phyloP scores from a whole-genome alignment of 2,113 vertebrate species.

The Halichoerus grypus region DNA sequence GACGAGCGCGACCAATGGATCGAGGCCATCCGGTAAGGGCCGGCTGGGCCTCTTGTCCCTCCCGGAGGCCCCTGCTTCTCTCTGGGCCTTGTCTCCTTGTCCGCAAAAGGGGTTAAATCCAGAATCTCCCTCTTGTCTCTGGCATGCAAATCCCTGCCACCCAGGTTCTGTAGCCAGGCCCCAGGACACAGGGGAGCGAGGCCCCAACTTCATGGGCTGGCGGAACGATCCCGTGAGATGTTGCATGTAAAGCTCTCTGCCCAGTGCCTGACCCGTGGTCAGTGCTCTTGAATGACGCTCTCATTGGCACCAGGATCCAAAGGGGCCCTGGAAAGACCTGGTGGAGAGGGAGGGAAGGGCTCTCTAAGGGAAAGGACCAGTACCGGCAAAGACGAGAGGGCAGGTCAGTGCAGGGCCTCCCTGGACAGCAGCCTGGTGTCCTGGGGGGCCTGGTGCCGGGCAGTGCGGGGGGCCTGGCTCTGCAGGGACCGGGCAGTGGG shows the following conservation, averaged over 20 bases:
- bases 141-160: neutral
- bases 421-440: neutral
- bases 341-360: neutral
- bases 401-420: rapidly evolving
- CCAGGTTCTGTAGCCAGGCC: rapidly evolving
- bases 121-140: neutral
- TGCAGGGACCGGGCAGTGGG: neutral
- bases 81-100: neutral
- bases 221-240: rapidly evolving
- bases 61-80: neutral
- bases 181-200: neutral
- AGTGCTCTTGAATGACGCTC: rapidly evolving
- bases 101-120: neutral
- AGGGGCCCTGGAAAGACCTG: neutral
- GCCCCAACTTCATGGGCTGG: rapidly evolving
- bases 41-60: neutral
- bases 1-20: slow-evolving; percentile 96
- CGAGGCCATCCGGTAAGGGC: slow-evolving; percentile 92
- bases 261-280: rapidly evolving
- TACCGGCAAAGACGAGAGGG: neutral
- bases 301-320: neutral
- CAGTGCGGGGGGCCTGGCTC: neutral
- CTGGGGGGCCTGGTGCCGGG: neutral
- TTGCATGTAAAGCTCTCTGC: rapidly evolving
- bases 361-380: neutral